Evolutionary conservation across 2,888 invertebrate species (phyloP).

Genomic region (Meta bourneti): DNA sequence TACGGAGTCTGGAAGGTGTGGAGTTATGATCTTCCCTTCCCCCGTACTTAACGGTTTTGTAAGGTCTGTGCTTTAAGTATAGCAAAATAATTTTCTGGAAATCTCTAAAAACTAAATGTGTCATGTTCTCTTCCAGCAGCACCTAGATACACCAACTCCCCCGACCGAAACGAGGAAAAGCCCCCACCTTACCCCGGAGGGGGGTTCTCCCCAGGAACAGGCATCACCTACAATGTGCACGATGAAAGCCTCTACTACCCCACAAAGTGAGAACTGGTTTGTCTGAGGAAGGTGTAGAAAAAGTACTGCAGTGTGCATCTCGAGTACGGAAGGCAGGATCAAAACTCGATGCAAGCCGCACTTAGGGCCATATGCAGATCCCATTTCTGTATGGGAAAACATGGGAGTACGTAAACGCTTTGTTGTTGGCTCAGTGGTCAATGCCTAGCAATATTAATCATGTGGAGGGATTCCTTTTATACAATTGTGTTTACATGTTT

Average conservation of each 20-base stretch:
- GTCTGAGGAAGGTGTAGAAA: conserved; percentile 37
- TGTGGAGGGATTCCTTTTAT: no score
- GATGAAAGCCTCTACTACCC: conserved; percentile 77
- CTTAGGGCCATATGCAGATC: background rate
- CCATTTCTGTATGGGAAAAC: no score
- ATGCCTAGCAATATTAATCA: no score
- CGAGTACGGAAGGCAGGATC: background rate
- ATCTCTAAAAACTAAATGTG: no score
- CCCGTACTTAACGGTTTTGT: no score
- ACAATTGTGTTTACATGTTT: no score
- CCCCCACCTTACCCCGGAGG: conserved; percentile 75
- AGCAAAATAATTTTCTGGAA: no score
- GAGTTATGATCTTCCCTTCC: no score
- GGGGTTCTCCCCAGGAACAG: conserved; percentile 74
- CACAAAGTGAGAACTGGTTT: conserved; percentile 76
- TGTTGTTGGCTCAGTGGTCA: no score
- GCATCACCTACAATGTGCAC: conserved; percentile 73
- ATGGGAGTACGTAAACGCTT: no score
- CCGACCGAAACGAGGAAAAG: conserved; percentile 76
- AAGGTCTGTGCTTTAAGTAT: no score
- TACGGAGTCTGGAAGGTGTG: no score
- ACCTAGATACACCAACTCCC: conserved; percentile 70
- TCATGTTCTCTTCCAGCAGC: conserved; percentile 41
- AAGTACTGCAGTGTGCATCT: background rate
- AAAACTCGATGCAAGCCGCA: background rate